Evolutionary conservation across 2,888 invertebrate species (phyloP).

Genomic region (Philonicus albiceps): DNA sequence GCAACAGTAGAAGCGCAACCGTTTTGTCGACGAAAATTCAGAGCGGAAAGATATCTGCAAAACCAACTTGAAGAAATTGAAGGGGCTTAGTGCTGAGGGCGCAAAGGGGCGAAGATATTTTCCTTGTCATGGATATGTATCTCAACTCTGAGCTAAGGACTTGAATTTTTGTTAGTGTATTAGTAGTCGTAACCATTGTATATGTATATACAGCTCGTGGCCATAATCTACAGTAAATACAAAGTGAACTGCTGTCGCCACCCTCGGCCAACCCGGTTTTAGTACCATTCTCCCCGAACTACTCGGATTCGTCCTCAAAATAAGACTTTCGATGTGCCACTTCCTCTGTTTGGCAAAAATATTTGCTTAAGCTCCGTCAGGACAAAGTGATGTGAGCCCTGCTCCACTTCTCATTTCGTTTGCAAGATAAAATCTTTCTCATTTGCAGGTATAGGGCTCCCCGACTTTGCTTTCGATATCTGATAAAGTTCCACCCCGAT

Average conservation of each 20-base stretch:
- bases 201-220: background rate
- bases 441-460: background rate
- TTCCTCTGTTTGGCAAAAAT: constrained; percentile 13
- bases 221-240: constrained; percentile 34
- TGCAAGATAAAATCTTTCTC: constrained; percentile 17
- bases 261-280: constrained; percentile 4
- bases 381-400: background rate
- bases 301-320: constrained; percentile 31
- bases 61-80: constrained; percentile 31
- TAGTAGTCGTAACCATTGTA: background rate
- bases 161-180: background rate
- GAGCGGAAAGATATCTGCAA: constrained; percentile 1
- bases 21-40: constrained; percentile 21
- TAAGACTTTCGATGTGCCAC: constrained; percentile 35
- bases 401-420: constrained; percentile 9
- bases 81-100: constrained; percentile 33
- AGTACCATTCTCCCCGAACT: constrained; percentile 21
- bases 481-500: background rate
- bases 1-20: constrained; percentile 25
- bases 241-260: constrained; percentile 37
- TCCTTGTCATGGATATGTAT: constrained; percentile 34
- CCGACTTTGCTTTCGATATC: background rate
- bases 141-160: background rate
- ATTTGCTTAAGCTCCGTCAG: constrained; percentile 24
- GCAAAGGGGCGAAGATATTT: constrained; percentile 14